phyloP scores from a whole-genome alignment of 2,797 vertebrate genomes.

The Botia kubotai region DNA sequence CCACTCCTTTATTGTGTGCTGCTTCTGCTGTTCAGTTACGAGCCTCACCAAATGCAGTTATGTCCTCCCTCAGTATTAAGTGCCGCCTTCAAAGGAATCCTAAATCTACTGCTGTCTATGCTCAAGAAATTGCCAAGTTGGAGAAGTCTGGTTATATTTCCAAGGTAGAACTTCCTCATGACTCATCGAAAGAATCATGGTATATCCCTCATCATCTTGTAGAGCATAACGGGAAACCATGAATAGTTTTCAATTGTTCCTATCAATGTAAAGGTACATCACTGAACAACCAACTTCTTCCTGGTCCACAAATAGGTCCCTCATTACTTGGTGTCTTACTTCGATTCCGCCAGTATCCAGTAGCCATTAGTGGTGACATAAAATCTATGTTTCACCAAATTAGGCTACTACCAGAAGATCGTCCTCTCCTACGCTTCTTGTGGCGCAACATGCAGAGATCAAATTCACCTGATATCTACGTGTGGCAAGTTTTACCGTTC shows the following conservation, averaged over 20 bases:
- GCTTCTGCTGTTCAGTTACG: neutral
- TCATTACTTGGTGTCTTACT: neutral
- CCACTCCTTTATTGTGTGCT: neutral
- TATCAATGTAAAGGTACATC: neutral
- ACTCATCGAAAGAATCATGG: neutral
- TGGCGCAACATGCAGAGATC: neutral
- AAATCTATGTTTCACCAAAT: slow-evolving; percentile 6
- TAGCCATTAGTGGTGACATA: neutral
- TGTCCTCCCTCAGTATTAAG: neutral
- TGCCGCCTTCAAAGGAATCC: neutral
- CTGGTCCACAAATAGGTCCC: neutral
- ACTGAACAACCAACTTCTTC: neutral
- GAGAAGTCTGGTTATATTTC: slow-evolving; percentile 1
- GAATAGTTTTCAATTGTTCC: neutral
- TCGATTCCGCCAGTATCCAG: neutral
- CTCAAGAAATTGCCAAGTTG: neutral
- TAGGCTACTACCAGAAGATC: neutral
- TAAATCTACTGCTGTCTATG: neutral
- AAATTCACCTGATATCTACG: neutral
- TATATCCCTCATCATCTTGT: neutral
- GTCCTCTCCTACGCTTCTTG: neutral
- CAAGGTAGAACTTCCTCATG: neutral
- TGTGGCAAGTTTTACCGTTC: neutral
- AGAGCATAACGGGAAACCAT: neutral
- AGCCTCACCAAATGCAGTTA: neutral